These are phyloP conservation scores for Erpetoichthys calabaricus DNA, from an alignment of 2,797 vertebrate species.

Conservation along the genomic window DNA sequence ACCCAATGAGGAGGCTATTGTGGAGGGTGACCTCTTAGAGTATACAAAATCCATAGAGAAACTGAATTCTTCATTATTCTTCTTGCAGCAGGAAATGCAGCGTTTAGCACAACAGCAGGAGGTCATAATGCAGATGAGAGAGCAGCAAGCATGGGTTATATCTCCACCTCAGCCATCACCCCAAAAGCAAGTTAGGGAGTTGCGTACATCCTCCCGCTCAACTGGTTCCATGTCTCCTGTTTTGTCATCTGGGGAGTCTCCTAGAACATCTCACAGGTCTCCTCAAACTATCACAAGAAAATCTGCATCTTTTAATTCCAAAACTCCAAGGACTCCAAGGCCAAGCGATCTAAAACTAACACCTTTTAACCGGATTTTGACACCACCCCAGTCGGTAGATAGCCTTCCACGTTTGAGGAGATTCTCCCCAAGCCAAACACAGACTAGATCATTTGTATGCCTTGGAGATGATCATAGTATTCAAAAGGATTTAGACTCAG, in stretches of 20 bases:
- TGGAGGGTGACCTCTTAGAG: constrained; percentile 76
- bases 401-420: constrained; percentile 83
- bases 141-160: constrained; percentile 83
- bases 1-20: constrained; percentile 52
- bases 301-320: constrained; percentile 71
- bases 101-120: constrained; percentile 90
- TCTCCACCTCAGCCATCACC: constrained; percentile 69
- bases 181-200: constrained; percentile 61
- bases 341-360: constrained; percentile 85
- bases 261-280: constrained; percentile 64
- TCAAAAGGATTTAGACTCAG: constrained; percentile 29
- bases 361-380: constrained; percentile 82
- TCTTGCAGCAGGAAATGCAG: constrained; percentile 93
- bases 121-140: constrained; percentile 92
- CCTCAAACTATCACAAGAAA: constrained; percentile 76
- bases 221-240: constrained; percentile 59
- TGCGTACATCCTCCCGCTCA: constrained; percentile 63
- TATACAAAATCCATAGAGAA: constrained; percentile 93
- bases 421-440: constrained; percentile 83
- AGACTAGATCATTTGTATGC: constrained; percentile 72
- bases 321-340: constrained; percentile 68
- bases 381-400: constrained; percentile 83
- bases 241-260: constrained; percentile 54
- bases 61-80: constrained; percentile 77
- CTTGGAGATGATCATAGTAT: constrained; percentile 60